Evolutionary conservation across 2,113 vertebrate species (phyloP), one percentile per base, ranked within the genome.

Genomic region (Eurypyga helias): DNA sequence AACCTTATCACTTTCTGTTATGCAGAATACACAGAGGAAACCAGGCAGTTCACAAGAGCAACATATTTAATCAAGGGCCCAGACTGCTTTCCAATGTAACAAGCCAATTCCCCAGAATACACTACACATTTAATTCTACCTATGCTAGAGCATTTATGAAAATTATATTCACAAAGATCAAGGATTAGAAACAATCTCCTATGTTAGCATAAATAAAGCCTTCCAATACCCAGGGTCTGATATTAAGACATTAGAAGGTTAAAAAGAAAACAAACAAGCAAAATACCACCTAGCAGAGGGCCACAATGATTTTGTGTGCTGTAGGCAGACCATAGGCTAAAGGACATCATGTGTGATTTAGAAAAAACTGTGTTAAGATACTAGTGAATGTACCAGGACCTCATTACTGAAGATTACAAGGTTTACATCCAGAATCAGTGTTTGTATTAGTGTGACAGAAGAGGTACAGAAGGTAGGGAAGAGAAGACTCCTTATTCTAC

Each of bases 211-310:
- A 49, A 88, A 75, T 4, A 17, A 75, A 85, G 34, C 20, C 80
- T 76, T 64, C 21, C 26, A 38, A 51, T 52, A 60, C 2, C 3
- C 11, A 62, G 18, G 6, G n/a, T 28, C 38, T 61, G 2, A 18
- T 1, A 29, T 0, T 73, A 62, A 75, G 51, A 66, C 0, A 0
- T 20, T 15, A 61, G 33, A 95, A 76, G 20, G 34, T 64, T 45
- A 65, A 41, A 76, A 70, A 48, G n/a, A 43, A 46, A n/a, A 48
- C 3, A 45, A 70, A 33, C 2, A 52, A 36, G 45, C 41, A 29
- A 34, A 64, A 36, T 34, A 58, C 14, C 11, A 26, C 23, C 19
- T 3, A 11, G 43, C 10, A 2, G 36, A 70, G 8, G 13, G 28
- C 2, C 52, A 45, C 21, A 31, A 34, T 11, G 45, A 25, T 41